Evolutionary conservation across 2,888 invertebrate species (phyloP).

Genomic region (Drosophila niveifrons): DNA sequence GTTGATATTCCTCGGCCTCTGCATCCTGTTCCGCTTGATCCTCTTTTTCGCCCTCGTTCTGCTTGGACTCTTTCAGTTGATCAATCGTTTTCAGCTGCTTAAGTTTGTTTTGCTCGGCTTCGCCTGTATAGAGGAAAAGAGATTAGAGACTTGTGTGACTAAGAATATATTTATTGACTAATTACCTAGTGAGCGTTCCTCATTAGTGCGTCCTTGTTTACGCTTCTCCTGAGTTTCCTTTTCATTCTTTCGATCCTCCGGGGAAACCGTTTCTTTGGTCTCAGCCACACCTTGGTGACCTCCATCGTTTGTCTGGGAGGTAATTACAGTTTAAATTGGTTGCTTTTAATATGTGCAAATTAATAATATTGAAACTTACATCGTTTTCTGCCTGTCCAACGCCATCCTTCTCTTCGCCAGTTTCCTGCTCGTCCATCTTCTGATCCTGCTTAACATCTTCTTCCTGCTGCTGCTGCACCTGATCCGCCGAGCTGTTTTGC

Average conservation of each 20-base stretch:
- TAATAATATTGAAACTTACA: constrained; percentile 46
- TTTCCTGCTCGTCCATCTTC: constrained; percentile 86
- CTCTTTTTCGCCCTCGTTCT: constrained; percentile 85
- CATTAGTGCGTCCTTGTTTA: constrained; percentile 91
- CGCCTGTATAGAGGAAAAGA: constrained; percentile 59
- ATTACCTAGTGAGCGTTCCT: constrained; percentile 88
- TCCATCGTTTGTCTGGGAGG: constrained; percentile 85
- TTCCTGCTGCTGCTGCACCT: constrained; percentile 84
- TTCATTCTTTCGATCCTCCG: constrained; percentile 84
- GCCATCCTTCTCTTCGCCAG: constrained; percentile 87
- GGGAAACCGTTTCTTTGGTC: constrained; percentile 83
- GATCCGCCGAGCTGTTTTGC: constrained; percentile 83
- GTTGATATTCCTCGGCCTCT: constrained; percentile 91
- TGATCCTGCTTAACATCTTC: constrained; percentile 85
- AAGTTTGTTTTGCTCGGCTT: constrained; percentile 83
- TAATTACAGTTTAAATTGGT: neutral
- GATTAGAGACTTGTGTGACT: neutral
- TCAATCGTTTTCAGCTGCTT: constrained; percentile 86
- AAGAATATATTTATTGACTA: neutral
- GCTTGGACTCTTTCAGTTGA: constrained; percentile 84
- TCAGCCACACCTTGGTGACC: constrained; percentile 89
- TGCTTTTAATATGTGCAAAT: neutral
- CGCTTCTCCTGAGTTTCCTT: constrained; percentile 87
- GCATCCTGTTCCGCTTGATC: constrained; percentile 86
- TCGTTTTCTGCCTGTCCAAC: constrained; percentile 92